Evolutionary conservation across 2,797 vertebrate species (phyloP), one percentile per base, ranked within the genome.

Genomic region (Sorex maritimensis): DNA sequence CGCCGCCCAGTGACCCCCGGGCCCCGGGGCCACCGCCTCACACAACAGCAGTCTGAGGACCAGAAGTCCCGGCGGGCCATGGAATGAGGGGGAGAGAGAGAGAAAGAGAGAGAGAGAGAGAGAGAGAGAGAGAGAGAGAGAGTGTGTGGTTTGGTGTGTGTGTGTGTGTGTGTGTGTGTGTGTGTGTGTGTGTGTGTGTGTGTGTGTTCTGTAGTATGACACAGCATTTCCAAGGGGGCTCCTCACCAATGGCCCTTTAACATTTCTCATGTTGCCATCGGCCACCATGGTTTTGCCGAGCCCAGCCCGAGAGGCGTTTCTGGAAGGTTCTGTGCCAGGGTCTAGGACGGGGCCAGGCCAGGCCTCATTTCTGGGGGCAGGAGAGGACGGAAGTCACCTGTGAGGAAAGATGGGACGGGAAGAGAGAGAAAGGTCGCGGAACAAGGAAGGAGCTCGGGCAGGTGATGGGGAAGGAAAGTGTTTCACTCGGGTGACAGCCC

Each of bases 341-440:
- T 6, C 44, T 6, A 8, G 71, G 58, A 61, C 17, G 55, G 28
- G 61, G 19, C 11, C 1, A 46, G 17, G 46, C 23, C 5, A 0
- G 7, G 30, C 13, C 41, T 26, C 38, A 41, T 38, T 30, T 63
- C 49, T 75, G 34, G 44, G 55, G 30, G 9, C 73, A 19, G 44
- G 38, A 63, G 6, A 81, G 73, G 9, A 65, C 5, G 38, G 74
- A 55, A 9, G n/a, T 0, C 2, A 30, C 34, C 9, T 23, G 9
- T 71, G 81, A 38, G 21, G 46, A 28, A 21, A 1, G 75, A 23
- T 11, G 10, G 55, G 23, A 13, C 15, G 24, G 44, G 28, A 46
- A 61, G 72, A 28, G 12, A 7, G 38, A 75, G 38, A 44, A 55
- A 52, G 85, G 6, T 21, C 2, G 0, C 0, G 19, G 30, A n/a